Conservation (phyloP, 2,113 vertebrate genomes). For the Hassar affinis region DNA sequence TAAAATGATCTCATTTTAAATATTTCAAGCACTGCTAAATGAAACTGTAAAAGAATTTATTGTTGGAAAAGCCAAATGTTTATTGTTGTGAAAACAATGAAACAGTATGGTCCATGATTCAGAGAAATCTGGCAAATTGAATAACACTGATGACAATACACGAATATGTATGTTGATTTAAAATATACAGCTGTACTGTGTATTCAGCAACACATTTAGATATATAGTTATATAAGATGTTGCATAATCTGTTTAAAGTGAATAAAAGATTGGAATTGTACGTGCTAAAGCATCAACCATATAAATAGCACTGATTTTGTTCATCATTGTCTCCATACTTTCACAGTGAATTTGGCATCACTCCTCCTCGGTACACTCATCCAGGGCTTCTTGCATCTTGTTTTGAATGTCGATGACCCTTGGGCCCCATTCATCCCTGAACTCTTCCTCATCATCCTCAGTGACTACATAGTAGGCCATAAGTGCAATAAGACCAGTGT, state of each 20-base stretch:
- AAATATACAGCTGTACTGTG: constrained; percentile 1
- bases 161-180: background rate
- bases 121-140: background rate
- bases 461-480: constrained; percentile 74
- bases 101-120: constrained; percentile 1
- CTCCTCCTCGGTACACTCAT: constrained; percentile 62
- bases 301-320: background rate
- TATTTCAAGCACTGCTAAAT: background rate
- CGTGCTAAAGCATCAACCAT: background rate
- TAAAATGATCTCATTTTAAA: background rate
- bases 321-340: constrained; percentile 26
- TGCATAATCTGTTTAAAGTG: background rate
- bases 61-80: constrained; percentile 12
- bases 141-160: constrained; percentile 9
- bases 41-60: background rate
- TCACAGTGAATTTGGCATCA: constrained; percentile 16
- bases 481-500: constrained; percentile 73
- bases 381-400: constrained; percentile 71
- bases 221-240: constrained; percentile 26
- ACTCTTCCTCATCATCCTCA: constrained; percentile 73
- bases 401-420: constrained; percentile 69
- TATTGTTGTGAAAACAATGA: constrained; percentile 40
- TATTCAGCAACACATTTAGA: constrained; percentile 8
- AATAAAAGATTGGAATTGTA: constrained; percentile 12
- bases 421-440: constrained; percentile 68